Evolutionary conservation across 2,797 vertebrate species (phyloP).

Genomic region (Helostoma temminkii): DNA sequence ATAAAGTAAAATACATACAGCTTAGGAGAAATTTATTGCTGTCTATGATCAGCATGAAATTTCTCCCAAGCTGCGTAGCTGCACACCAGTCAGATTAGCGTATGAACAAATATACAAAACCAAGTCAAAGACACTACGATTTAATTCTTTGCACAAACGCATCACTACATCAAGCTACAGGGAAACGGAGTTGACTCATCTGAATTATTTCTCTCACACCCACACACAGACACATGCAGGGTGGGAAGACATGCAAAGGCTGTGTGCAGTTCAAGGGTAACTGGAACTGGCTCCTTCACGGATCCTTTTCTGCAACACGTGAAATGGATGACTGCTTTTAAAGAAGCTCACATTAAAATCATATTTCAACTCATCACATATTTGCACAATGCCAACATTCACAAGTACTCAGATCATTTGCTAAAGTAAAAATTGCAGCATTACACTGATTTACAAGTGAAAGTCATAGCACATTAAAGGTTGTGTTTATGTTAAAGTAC

Average conservation of each 20-base stretch:
- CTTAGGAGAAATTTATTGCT: too few relatives aligned
- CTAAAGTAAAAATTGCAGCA: neutral
- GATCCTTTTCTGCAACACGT: neutral
- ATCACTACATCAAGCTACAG: neutral
- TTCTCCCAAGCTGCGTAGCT: too few relatives aligned
- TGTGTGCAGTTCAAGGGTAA: slow-evolving; percentile 19
- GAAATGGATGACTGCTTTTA: neutral
- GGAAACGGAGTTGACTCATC: neutral
- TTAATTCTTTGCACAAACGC: neutral
- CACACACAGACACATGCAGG: slow-evolving; percentile 13
- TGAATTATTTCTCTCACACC: slow-evolving; percentile 21
- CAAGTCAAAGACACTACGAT: neutral
- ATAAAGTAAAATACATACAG: too few relatives aligned
- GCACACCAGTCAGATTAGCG: too few relatives aligned
- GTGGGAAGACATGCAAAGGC: slow-evolving; percentile 18
- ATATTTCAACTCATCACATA: slow-evolving; percentile 4
- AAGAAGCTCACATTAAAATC: neutral
- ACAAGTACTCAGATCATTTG: neutral
- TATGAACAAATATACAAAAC: neutral
- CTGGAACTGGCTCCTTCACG: neutral
- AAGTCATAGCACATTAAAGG: too few relatives aligned
- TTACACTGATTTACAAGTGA: too few relatives aligned
- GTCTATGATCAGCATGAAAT: too few relatives aligned
- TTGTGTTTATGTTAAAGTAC: too few relatives aligned
- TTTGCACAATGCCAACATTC: slow-evolving; percentile 2